Conservation (phyloP, 2,888 invertebrate species). For the Drosophila borealis region DNA sequence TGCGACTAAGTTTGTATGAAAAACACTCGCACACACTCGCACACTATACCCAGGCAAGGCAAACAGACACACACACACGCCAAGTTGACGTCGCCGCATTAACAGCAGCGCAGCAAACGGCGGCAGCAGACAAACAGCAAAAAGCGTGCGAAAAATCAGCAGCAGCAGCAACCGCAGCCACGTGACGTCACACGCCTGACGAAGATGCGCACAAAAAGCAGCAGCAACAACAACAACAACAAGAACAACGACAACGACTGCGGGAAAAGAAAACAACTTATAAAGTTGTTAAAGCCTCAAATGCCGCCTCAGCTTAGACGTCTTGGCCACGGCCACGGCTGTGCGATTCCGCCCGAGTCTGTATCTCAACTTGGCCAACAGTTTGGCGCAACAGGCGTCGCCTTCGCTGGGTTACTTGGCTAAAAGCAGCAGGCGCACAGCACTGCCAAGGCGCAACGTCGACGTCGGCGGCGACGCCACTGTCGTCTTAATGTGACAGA, state of each 20-base stretch:
- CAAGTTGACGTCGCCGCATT: conserved; percentile 52
- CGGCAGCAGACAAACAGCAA: conserved; percentile 40
- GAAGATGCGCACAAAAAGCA: conserved; percentile 66
- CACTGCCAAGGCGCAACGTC: conserved; percentile 34
- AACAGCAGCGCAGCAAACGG: conserved; percentile 72
- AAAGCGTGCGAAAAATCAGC: conserved; percentile 59
- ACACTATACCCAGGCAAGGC: conserved; percentile 6
- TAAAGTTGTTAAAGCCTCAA: conserved; percentile 68
- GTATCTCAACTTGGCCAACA: conserved; percentile 41
- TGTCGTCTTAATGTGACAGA: conserved; percentile 62
- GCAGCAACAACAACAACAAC: conserved; percentile 35
- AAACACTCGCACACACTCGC: conserved; percentile 22
- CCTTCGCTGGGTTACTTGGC: conserved; percentile 65
- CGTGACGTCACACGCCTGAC: conserved; percentile 57
- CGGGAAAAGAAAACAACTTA: conserved; percentile 52
- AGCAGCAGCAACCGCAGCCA: conserved; percentile 29
- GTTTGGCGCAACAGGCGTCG: conserved; percentile 71
- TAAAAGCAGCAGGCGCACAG: conserved; percentile 76
- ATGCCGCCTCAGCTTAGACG: conserved; percentile 55
- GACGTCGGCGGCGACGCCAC: conserved; percentile 13
- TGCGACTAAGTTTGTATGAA: conserved; percentile 41
- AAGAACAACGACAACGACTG: conserved; percentile 21
- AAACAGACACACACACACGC: conserved; percentile 43
- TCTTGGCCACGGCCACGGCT: conserved; percentile 70
- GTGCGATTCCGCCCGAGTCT: conserved; percentile 24